Conservation (phyloP, 2,113 vertebrate genomes). For the Mastomys natalensis region DNA sequence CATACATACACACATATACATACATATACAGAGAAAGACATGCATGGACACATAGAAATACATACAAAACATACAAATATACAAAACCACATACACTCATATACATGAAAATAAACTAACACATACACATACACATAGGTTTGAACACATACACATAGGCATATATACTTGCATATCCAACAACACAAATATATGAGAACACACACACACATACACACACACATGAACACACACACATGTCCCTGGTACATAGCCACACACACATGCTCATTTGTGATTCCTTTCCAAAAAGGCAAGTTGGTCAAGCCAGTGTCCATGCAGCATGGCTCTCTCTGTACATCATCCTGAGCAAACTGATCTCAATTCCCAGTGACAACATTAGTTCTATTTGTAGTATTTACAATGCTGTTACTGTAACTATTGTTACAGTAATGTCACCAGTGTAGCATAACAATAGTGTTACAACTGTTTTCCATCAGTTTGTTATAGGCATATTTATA, state of each 20-base stretch:
- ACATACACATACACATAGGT: background rate
- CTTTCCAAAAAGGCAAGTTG: background rate
- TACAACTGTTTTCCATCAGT: background rate
- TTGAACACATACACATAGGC: background rate
- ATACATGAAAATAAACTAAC: too few species aligned
- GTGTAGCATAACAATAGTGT: too few species aligned
- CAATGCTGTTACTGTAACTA: background rate
- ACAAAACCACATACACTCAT: background rate
- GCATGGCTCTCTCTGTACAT: accelerated
- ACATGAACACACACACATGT: too few species aligned
- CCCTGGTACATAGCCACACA: background rate
- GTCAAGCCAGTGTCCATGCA: background rate
- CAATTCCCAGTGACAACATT: background rate
- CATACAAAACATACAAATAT: background rate
- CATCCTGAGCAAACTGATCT: background rate
- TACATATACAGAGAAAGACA: background rate
- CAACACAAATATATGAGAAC: background rate
- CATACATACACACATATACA: too few species aligned
- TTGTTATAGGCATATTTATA: background rate
- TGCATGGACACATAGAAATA: background rate
- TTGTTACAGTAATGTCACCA: too few species aligned
- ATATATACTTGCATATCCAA: background rate
- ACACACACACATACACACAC: background rate
- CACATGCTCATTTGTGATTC: background rate
- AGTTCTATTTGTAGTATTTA: background rate